Base-by-base conservation (phyloP, 2,888 invertebrate genomes). In the Drosophila cognata region DNA sequence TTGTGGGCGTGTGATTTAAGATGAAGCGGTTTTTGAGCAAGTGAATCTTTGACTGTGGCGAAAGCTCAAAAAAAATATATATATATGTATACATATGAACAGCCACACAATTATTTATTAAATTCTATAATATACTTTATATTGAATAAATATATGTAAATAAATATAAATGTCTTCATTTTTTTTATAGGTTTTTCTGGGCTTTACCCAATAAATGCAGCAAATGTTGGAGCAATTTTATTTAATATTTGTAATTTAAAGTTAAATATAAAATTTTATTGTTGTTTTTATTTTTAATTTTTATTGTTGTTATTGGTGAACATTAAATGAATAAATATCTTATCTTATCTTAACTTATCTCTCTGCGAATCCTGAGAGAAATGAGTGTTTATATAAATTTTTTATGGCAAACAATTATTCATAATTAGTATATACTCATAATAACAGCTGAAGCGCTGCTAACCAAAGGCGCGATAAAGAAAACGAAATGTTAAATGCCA, bases 21-120 rank as follows among this genome's bases (percentile, higher is more conserved):
- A 13, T 8, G n/a, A 10, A 43, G 16, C 11, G 3, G 16, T 0
- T 18, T 28, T 41, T 7, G 43, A 48, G 16, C 71, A 61, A 61
- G 67, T 64, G 57, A 51, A 58, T 77, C 57, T 21, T 64, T 52
- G 51, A 59, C 35, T 72, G 63, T 69, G 73, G 65, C 64, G 8
- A 43, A 46, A n/a, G 2, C 1, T 5, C 25, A 36, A 10, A 38
- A n/a, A 28, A 55, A 7, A 28, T 28, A 18, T 4, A 25, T 8
- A 28, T 28, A 28, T 28, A 28, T 28, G 21, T 21, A 21, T 21
- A 21, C 21, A 8, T 25, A 25, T 25, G 16, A 18, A 2, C 25
- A 8, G 46, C 8, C 2, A 16, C 25, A 25, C 2, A 46, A 2
- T 25, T 0, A 25, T 16, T 8, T 25, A 25, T 16, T 46, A 2